These are phyloP conservation scores for Cephus runcator DNA, from an alignment of 2,888 invertebrate species.

Conservation along the genomic window DNA sequence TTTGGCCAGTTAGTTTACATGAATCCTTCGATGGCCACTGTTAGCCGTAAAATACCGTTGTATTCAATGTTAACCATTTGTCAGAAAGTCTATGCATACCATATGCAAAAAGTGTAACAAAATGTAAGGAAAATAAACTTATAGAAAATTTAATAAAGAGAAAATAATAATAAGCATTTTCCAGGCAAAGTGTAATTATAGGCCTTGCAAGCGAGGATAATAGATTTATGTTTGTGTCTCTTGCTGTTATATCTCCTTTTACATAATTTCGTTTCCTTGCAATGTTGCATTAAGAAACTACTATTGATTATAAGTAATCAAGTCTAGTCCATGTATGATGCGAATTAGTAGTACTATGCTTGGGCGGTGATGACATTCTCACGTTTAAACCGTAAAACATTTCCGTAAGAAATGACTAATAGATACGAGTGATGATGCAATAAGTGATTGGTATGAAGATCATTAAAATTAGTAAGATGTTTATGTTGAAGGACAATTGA, in stretches of 20 bases:
- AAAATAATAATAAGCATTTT: not conserved
- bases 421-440: not conserved
- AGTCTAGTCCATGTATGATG: constrained; percentile 64
- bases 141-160: not conserved
- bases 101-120: not conserved
- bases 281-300: constrained; percentile 50
- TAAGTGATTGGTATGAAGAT: not conserved
- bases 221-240: constrained; percentile 26
- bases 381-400: constrained; percentile 21
- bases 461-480: not conserved
- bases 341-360: constrained; percentile 59
- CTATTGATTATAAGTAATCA: constrained; percentile 62
- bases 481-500: not conserved
- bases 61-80: not conserved
- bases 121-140: not conserved
- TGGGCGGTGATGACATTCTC: constrained; percentile 56
- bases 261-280: constrained; percentile 45
- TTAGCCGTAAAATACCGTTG: not conserved
- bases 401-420: not conserved
- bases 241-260: constrained; percentile 27
- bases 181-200: constrained; percentile 16
- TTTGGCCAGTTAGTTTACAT: not conserved
- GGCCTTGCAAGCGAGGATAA: constrained; percentile 38
- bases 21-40: not conserved
- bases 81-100: not conserved